Percentiles rank a stretch among this genome's conserved stretches.
Conservation (phyloP, 2,113 vertebrate species). For the Ancistrus triradiatus region DNA sequence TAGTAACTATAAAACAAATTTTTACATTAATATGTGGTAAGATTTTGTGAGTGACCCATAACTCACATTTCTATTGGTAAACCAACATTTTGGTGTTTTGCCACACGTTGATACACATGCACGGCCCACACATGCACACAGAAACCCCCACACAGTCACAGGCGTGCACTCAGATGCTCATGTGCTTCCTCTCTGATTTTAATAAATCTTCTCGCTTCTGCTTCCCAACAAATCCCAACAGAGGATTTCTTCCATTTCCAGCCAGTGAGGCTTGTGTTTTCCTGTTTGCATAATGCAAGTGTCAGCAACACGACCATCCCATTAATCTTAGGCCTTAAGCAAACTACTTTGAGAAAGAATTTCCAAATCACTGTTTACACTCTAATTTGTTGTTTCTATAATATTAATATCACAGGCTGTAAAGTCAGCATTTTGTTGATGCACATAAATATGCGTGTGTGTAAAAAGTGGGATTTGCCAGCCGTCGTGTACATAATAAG, state of each 20-base stretch:
- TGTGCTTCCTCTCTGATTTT: constrained; percentile 11
- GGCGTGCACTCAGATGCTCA: constrained; percentile 19
- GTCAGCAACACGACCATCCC: constrained; percentile 50
- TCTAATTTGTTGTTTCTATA: constrained; percentile 42
- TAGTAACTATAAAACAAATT: no score
- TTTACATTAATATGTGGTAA: no score
- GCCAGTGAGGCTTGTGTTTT: constrained; percentile 53
- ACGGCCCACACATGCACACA: no score
- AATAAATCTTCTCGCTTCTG: constrained; percentile 19
- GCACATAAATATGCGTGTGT: not conserved
- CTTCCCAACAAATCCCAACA: constrained; percentile 39
- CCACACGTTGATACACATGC: no score
- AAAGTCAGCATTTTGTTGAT: constrained; percentile 32
- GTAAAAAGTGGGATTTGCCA: constrained; percentile 12
- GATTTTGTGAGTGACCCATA: no score
- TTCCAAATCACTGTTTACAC: constrained; percentile 48
- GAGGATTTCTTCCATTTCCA: constrained; percentile 41
- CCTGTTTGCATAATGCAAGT: constrained; percentile 56
- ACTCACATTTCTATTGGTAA: no score
- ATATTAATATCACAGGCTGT: constrained; percentile 38
- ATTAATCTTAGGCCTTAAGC: constrained; percentile 55
- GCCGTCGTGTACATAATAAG: constrained; percentile 23
- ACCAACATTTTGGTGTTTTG: no score
- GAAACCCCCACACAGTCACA: no score
- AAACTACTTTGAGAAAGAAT: constrained; percentile 38